A percentile compares a stretch with the other conserved stretches of the same genome.
Conservation (phyloP, 2,797 vertebrate species). For the Gorsachius magnificus region DNA sequence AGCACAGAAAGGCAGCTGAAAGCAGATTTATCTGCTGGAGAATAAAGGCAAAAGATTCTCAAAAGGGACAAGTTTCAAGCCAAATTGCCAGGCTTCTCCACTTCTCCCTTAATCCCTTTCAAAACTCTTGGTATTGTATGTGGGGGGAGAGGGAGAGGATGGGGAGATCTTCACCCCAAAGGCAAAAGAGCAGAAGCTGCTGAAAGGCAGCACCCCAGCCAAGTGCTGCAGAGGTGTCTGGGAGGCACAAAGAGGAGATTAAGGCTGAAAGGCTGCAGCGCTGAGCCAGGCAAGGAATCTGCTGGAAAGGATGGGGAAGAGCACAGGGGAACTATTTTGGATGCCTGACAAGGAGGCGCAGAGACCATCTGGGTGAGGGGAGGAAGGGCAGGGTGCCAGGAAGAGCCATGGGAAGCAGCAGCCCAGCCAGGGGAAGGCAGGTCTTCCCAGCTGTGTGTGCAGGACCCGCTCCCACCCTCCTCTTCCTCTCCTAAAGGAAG, state of each 20-base stretch:
- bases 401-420: background rate
- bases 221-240: background rate
- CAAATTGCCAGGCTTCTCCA: background rate
- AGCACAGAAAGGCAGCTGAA: background rate
- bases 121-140: background rate
- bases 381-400: constrained; percentile 29
- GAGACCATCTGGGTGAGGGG: constrained; percentile 37
- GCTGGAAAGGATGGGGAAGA: background rate
- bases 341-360: background rate
- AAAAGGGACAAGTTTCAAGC: background rate
- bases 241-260: constrained; percentile 21
- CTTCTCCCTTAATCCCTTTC: constrained; percentile 19
- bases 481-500: background rate
- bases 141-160: background rate
- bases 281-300: background rate
- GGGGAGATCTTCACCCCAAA: background rate
- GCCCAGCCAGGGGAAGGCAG: background rate
- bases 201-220: background rate
- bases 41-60: constrained; percentile 13
- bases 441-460: background rate
- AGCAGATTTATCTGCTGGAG: constrained; percentile 41
- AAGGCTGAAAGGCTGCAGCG: background rate
- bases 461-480: background rate
- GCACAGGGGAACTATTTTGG: background rate
- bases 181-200: background rate